Percentiles rank a stretch among this genome's conserved stretches.
Evolutionary conservation across 2,888 invertebrate genomes (phyloP).

Genomic region (Sisyra nigra): DNA sequence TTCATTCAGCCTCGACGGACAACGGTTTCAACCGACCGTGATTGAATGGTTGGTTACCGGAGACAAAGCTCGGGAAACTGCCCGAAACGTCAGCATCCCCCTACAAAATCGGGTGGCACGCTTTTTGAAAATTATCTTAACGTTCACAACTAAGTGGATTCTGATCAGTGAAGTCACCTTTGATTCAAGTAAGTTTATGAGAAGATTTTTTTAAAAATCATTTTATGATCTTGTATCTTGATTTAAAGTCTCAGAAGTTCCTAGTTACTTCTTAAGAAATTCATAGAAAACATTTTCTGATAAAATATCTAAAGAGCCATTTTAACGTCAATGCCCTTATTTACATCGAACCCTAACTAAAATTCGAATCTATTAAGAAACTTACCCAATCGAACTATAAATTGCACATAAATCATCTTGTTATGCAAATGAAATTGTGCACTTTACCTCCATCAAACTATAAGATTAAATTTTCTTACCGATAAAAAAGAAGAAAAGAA

Average conservation of each 20-base stretch:
- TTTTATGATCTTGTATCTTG: background rate
- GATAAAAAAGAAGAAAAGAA: too few species aligned
- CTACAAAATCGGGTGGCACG: conserved; percentile 58
- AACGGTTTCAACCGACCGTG: conserved; percentile 51
- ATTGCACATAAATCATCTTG: too few species aligned
- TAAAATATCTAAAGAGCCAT: background rate
- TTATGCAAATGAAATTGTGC: too few species aligned
- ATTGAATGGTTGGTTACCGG: conserved; percentile 43
- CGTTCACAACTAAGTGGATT: conserved; percentile 72
- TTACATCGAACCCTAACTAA: background rate
- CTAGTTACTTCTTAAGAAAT: too few species aligned
- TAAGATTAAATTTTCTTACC: too few species aligned
- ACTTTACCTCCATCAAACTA: too few species aligned
- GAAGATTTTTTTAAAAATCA: too few species aligned
- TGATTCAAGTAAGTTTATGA: conserved; percentile 46
- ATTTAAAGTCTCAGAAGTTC: too few species aligned
- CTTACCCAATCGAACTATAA: too few species aligned
- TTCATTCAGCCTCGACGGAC: conserved; percentile 68
- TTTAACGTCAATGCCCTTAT: background rate
- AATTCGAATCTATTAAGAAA: too few species aligned
- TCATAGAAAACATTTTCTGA: conserved; percentile 1
- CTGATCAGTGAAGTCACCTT: conserved; percentile 80
- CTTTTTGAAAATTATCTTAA: conserved; percentile 57
- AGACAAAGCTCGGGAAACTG: conserved; percentile 34
- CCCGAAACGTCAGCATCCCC: conserved; percentile 51